Conservation (phyloP, 2,888 invertebrate species). For the Neoascia interrupta region DNA sequence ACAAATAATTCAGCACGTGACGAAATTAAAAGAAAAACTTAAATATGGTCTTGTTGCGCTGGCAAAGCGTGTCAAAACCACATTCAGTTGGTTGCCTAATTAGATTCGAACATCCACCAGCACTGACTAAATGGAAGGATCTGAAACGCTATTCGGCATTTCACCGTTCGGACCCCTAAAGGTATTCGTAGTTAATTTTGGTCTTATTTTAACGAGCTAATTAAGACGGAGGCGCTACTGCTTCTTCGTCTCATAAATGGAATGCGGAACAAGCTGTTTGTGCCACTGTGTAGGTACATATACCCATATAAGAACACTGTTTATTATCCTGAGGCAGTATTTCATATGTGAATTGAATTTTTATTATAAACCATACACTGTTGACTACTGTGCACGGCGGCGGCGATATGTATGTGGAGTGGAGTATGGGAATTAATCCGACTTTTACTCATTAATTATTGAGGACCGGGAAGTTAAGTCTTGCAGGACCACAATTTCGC, state of each 20-base stretch:
- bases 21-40: slow-evolving; percentile 28
- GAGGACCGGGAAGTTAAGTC: slow-evolving; percentile 52
- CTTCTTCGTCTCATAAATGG: slow-evolving; percentile 25
- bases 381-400: neutral
- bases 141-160: slow-evolving; percentile 25
- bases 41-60: slow-evolving; percentile 7
- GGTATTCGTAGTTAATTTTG: slow-evolving; percentile 32
- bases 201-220: slow-evolving; percentile 61
- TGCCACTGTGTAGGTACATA: slow-evolving; percentile 9
- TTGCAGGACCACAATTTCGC: slow-evolving; percentile 58
- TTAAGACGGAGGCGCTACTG: slow-evolving; percentile 53
- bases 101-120: slow-evolving; percentile 41
- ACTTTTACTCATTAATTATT: slow-evolving; percentile 56
- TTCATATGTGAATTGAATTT: slow-evolving; percentile 68
- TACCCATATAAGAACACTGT: too few species aligned
- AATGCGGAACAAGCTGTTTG: slow-evolving; percentile 57
- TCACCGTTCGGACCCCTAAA: slow-evolving; percentile 11
- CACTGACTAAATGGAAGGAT: slow-evolving; percentile 38
- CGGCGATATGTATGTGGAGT: slow-evolving; percentile 1
- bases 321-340: slow-evolving; percentile 57
- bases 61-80: slow-evolving; percentile 60
- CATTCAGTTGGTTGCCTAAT: slow-evolving; percentile 57
- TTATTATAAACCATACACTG: slow-evolving; percentile 48
- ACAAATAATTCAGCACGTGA: slow-evolving; percentile 51
- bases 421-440: slow-evolving; percentile 55